Evolutionary conservation across 92 coral and sea anemone genomes (phyloP), one percentile per base, ranked within the genome.

Genomic region (Palythoa caribaeorum): DNA sequence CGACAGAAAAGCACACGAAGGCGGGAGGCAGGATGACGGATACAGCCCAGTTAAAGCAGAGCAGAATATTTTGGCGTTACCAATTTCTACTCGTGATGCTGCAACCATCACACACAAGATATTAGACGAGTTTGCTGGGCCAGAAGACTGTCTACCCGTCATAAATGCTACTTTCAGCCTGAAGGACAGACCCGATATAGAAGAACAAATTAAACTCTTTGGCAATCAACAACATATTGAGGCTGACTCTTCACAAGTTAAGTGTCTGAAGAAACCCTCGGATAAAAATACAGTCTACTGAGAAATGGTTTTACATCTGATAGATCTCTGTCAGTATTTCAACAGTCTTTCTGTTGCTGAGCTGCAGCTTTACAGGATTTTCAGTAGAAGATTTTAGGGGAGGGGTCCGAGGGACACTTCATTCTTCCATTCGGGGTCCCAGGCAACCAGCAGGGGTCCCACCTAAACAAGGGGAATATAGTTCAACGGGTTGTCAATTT

Each of bases 121-220:
- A 63, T 20, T 81, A 28, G 86, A 81, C 37, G 86, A 81, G 76
- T 63, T 63, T 71, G 86, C 86, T 20, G 62, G 75, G 2, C 75
- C 86, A 21, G 60, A 65, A 19, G 86, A 81, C 15, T 28, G 60
- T 48, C 20, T 81, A 21, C 86, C 86, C 5, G 21, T 17, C 14
- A 81, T 81, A 20, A 66, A 12, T 7, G 70, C 75, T 9, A 16
- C 86, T 38, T 81, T 81, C 86, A 81, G 86, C 57, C 86, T 81
- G 21, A 39, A 19, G 47, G 76, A 81, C 57, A 81, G 86, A 21
- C 86, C 86, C 20, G 86, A 66, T 66, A 70, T 81, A 65, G 57
- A 63, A 69, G 86, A 65, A 48, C 86, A 81, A 44, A n/a, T 81
- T n/a, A 48, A 69, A 19, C 57, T 8, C 40, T 65, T 81, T 37